Evolutionary conservation across 2,888 invertebrate species (phyloP).

Genomic region (Hypomecis punctinalis): DNA sequence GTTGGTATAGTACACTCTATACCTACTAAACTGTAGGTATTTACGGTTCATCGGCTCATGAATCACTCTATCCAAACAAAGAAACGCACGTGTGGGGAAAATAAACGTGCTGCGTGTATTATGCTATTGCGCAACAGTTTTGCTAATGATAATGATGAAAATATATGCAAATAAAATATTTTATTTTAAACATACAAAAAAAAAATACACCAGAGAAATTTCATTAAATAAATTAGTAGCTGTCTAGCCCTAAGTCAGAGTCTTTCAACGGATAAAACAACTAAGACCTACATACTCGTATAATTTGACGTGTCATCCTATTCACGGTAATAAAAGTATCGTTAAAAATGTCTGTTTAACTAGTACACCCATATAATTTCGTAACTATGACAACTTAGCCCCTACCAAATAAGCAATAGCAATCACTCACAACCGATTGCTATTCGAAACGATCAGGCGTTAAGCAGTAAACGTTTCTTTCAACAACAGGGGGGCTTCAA

Average conservation of each 20-base stretch:
- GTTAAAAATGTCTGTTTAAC: too few species aligned
- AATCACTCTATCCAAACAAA: slow-evolving; percentile 37
- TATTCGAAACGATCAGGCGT: slow-evolving; percentile 65
- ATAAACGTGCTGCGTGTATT: slow-evolving; percentile 3
- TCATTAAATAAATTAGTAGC: too few species aligned
- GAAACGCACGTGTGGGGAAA: slow-evolving; percentile 29
- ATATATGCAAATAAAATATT: background rate
- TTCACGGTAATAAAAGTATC: background rate
- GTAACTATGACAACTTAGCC: slow-evolving; percentile 10
- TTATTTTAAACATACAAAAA: too few species aligned
- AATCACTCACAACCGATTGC: slow-evolving; percentile 52
- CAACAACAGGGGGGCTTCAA: slow-evolving; percentile 41
- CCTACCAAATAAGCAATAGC: slow-evolving; percentile 48
- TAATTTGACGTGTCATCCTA: background rate
- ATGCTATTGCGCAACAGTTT: slow-evolving; percentile 5
- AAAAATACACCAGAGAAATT: too few species aligned
- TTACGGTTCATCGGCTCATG: slow-evolving; percentile 43
- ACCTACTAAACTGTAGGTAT: slow-evolving; percentile 1
- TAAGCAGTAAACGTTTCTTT: slow-evolving; percentile 46
- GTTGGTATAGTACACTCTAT: too few species aligned
- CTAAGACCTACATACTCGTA: too few species aligned
- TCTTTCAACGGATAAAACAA: too few species aligned
- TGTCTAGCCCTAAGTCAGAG: too few species aligned
- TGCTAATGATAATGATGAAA: background rate
- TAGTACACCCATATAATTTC: background rate